These are phyloP conservation scores for Drosophila mimica DNA, from an alignment of 2,888 invertebrate species.

Conservation along the genomic window DNA sequence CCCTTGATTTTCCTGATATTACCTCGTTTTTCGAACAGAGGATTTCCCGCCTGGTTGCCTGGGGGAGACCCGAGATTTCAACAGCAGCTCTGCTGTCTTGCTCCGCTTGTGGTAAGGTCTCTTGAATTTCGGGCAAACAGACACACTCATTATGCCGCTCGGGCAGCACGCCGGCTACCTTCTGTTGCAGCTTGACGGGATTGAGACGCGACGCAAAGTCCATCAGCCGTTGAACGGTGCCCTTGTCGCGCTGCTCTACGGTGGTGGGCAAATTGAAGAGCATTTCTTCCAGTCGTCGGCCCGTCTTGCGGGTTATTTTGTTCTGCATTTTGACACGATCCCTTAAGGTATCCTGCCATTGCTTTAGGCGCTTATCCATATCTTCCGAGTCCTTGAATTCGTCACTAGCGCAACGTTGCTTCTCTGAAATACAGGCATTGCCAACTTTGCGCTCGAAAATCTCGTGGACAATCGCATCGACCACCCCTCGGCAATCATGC, in stretches of 20 bases:
- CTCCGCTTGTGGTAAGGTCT: constrained; percentile 74
- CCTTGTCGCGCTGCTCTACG: constrained; percentile 69
- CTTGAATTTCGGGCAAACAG: constrained; percentile 48
- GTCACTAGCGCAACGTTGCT: constrained; percentile 16
- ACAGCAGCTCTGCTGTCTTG: constrained; percentile 20
- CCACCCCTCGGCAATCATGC: constrained; percentile 26
- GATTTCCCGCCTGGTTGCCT: constrained; percentile 57
- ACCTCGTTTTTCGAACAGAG: background rate
- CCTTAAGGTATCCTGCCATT: constrained; percentile 70
- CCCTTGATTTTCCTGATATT: background rate
- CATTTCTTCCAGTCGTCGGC: constrained; percentile 60
- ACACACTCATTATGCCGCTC: constrained; percentile 37
- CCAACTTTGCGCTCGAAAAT: constrained; percentile 38
- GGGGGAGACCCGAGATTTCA: constrained; percentile 74
- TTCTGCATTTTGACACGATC: constrained; percentile 59
- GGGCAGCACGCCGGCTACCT: constrained; percentile 23
- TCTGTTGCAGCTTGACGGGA: constrained; percentile 43
- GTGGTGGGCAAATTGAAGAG: constrained; percentile 69
- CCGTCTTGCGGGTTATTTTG: constrained; percentile 53
- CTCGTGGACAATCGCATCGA: constrained; percentile 32
- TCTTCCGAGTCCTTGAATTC: constrained; percentile 33
- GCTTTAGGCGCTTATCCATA: constrained; percentile 72
- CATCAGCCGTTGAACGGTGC: constrained; percentile 69
- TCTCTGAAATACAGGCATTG: constrained; percentile 8
- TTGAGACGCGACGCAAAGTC: constrained; percentile 73